Conservation (phyloP, 1,140 invertebrate species). For the Heliconius himera region DNA sequence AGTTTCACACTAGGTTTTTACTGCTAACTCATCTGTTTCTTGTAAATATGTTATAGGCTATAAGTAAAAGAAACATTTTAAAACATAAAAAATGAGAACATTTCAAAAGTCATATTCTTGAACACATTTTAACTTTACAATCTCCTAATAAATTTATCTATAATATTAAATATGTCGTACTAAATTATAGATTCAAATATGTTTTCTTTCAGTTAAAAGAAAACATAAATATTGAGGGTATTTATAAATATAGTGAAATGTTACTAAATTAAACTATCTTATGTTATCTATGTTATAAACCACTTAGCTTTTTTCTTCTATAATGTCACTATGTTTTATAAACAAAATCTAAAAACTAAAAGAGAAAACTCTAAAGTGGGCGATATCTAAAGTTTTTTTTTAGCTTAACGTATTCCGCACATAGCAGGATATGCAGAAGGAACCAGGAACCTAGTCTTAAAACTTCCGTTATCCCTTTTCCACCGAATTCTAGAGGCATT, state of each 20-base stretch:
- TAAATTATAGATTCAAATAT: background rate
- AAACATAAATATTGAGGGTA: background rate
- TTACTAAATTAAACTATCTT: background rate
- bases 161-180: background rate
- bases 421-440: no score
- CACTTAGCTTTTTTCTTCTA: background rate
- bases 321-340: background rate
- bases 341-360: background rate
- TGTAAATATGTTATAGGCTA: no score
- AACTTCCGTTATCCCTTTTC: no score
- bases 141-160: background rate
- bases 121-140: background rate
- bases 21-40: no score
- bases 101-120: background rate
- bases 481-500: no score
- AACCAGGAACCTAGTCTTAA: no score
- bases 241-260: background rate
- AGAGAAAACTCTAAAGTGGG: background rate
- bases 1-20: no score
- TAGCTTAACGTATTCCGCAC: background rate
- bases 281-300: background rate
- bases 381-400: background rate
- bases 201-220: background rate
- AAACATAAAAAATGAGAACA: background rate
- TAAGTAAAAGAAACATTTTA: no score